These are phyloP conservation scores for Leptobrachium ailaonicum DNA, from an alignment of 2,113 vertebrate genomes.

Conservation along the genomic window DNA sequence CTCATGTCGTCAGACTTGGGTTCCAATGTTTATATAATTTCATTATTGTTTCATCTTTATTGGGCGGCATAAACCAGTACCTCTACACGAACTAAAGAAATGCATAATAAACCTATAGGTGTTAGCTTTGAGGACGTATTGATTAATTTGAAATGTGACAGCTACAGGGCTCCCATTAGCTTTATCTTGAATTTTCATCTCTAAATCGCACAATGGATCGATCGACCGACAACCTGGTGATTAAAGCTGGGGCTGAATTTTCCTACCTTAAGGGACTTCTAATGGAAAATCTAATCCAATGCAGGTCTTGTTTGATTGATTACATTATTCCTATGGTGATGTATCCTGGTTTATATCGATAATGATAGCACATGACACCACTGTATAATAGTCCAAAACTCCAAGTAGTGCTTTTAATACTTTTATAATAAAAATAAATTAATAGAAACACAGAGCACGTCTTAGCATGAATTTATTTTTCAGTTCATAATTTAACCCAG, in stretches of 20 bases:
- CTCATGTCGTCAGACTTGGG: neutral
- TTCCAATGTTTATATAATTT: neutral
- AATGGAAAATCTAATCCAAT: slow-evolving; percentile 15
- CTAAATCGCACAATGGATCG: slow-evolving; percentile 35
- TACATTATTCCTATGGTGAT: neutral
- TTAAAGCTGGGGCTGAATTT: slow-evolving; percentile 25
- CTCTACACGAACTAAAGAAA: neutral
- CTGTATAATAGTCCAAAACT: too few relatives aligned
- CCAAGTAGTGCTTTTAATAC: too few relatives aligned
- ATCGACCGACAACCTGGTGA: slow-evolving; percentile 32
- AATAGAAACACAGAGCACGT: too few relatives aligned
- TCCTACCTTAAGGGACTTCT: slow-evolving; percentile 11
- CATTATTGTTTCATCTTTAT: neutral
- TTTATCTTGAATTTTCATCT: slow-evolving; percentile 45
- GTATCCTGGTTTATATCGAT: too few relatives aligned
- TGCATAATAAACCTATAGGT: neutral
- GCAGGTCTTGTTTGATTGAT: neutral
- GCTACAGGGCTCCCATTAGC: slow-evolving; percentile 25
- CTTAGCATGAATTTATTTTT: too few relatives aligned
- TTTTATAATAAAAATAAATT: too few relatives aligned
- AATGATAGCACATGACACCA: too few relatives aligned
- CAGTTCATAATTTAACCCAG: too few relatives aligned
- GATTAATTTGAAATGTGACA: slow-evolving; percentile 33
- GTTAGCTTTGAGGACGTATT: slow-evolving; percentile 22
- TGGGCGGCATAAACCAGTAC: neutral